These are phyloP conservation scores for Galerucella nymphaeae DNA, from an alignment of 2,888 invertebrate genomes.

Conservation along the genomic window DNA sequence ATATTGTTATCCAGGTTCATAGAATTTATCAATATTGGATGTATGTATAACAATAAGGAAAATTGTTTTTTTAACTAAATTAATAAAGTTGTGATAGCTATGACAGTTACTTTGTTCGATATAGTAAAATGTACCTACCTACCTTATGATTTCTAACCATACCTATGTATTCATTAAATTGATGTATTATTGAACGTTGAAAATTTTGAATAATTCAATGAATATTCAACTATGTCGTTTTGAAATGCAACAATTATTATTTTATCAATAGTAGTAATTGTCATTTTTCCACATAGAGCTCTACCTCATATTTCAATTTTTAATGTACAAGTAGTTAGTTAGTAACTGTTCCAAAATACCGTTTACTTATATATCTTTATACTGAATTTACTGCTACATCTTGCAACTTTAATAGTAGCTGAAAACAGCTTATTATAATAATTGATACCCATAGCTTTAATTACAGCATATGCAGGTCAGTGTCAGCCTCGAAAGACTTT, in stretches of 20 bases:
- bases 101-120: not conserved
- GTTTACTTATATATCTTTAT: not conserved
- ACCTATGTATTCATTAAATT: slow-evolving; percentile 17
- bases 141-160: slow-evolving; percentile 24
- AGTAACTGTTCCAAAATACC: not conserved
- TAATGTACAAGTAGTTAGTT: too few species aligned
- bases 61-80: not conserved
- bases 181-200: slow-evolving; percentile 23
- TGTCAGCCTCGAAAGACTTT: not conserved
- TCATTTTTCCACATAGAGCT: too few species aligned
- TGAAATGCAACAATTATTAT: slow-evolving; percentile 33
- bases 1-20: too few species aligned
- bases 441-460: not conserved
- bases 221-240: slow-evolving; percentile 29
- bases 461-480: not conserved
- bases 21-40: too few species aligned
- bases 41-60: too few species aligned
- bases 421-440: not conserved
- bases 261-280: slow-evolving; percentile 19
- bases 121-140: slow-evolving; percentile 26
- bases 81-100: not conserved
- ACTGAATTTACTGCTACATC: not conserved
- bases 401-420: slow-evolving; percentile 1
- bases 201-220: slow-evolving; percentile 30
- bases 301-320: too few species aligned